Base-by-base conservation (phyloP, 2,888 invertebrate species). In the Pseudoips prasinana region DNA sequence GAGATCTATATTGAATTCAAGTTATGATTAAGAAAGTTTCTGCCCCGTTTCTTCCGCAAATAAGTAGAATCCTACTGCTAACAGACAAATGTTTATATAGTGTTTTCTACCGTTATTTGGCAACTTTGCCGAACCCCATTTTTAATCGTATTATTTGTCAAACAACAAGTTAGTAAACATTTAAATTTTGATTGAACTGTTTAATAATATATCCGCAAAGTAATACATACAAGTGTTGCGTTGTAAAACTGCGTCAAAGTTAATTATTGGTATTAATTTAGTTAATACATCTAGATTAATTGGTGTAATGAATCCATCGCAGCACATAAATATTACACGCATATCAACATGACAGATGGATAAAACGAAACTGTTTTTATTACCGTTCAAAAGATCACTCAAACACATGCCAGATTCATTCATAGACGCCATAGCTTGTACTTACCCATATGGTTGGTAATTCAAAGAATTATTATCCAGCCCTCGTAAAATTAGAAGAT, bases 11-110 rank as follows among this genome's bases (percentile, higher is more conserved):
- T 80, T 75, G 67, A 76, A 83, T 82, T 76, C 63, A 73, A 74
- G 63, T 76, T 77, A 77, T 73, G 67, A 75, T 74, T 74, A 70
- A 56, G 64, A 72, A 74, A 77, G 56, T 74, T 79, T 67, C 61
- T 52, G 58, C 49, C 27, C 44, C 49, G 57, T 52, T 62, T 66
- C 60, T 48, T 57, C 47, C 39, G 40, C 47, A 54, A 58, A 47
- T 50, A 48, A 46, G 51, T 46, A 59, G 55, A 57, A 42, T 49
- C 47, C 54, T 64, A 53, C 47, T 32, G 39, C 47, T 51, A 52
- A 46, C 41, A 32, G 37, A 34, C 25, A 33, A 33, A 42, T 40
- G 32, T 48, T 49, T 58, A 46, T 34, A 33, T 34, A 40, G 39
- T 33, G 25, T 39, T 33, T 22, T 56, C 41, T 33, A 10, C 31